A percentile compares a stretch with the other conserved stretches of the same genome.
These are phyloP conservation scores for Rhegmatorhina hoffmannsi DNA, from an alignment of 2,113 vertebrate species.

Conservation along the genomic window DNA sequence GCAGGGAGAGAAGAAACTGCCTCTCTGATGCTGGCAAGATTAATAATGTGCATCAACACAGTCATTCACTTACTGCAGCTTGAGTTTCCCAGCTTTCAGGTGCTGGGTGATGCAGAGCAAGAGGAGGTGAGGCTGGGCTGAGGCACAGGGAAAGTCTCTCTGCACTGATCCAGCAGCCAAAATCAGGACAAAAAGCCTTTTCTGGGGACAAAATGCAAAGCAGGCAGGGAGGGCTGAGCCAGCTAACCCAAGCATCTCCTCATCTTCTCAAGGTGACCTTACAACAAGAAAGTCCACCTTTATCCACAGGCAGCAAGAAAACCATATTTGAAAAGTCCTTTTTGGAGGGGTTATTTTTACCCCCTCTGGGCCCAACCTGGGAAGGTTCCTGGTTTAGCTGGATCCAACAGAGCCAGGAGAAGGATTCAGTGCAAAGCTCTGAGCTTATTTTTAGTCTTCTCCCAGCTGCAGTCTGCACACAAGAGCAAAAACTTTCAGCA, in stretches of 20 bases:
- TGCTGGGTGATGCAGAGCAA: neutral
- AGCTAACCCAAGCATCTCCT: neutral
- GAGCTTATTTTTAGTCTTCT: conserved; percentile 12
- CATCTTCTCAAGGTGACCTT: neutral
- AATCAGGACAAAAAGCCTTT: neutral
- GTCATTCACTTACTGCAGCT: neutral
- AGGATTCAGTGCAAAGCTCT: neutral
- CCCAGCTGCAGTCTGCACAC: neutral
- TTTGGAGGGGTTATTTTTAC: neutral
- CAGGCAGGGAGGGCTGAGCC: neutral
- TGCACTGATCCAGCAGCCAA: neutral
- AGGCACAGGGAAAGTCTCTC: neutral
- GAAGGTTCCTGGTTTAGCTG: neutral
- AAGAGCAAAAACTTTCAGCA: neutral
- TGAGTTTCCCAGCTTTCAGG: neutral
- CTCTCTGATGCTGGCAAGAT: neutral
- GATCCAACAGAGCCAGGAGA: neutral
- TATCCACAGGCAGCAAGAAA: neutral
- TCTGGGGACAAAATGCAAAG: neutral
- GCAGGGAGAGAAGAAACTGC: neutral
- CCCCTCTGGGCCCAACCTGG: neutral
- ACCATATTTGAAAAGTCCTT: neutral
- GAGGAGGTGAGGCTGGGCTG: neutral
- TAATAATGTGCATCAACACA: neutral
- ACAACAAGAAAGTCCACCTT: neutral